phyloP scores from a whole-genome alignment of 2,888 invertebrate genomes.

The Aporophyla lueneburgensis region DNA sequence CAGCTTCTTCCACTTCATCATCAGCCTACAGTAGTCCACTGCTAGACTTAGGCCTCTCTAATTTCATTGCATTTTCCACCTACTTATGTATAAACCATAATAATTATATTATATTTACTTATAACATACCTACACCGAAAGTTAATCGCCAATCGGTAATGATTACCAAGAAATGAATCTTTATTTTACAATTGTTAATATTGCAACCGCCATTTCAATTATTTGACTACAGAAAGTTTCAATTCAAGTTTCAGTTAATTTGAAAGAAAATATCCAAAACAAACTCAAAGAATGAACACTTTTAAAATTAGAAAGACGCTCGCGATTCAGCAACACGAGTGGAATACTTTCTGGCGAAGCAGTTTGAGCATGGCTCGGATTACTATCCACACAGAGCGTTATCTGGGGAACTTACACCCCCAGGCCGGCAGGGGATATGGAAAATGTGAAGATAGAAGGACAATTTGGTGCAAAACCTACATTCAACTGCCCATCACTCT shows the following conservation, averaged over 20 bases:
- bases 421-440: conserved; percentile 7
- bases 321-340: conserved; percentile 40
- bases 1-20: not conserved
- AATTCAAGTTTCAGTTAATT: not conserved
- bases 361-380: conserved; percentile 51
- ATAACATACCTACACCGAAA: not conserved
- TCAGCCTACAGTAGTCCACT: too few species aligned
- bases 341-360: conserved; percentile 49
- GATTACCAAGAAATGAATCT: not conserved
- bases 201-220: not conserved
- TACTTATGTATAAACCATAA: not conserved
- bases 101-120: not conserved
- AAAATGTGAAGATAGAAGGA: conserved; percentile 22
- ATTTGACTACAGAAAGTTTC: not conserved
- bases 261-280: conserved; percentile 10
- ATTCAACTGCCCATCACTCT: not conserved
- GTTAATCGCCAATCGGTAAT: too few species aligned
- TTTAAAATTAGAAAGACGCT: conserved; percentile 50
- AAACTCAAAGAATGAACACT: conserved; percentile 40
- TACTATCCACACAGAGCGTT: conserved; percentile 63
- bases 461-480: not conserved
- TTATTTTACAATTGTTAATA: not conserved
- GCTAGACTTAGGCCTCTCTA: too few species aligned
- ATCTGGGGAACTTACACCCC: conserved; percentile 64
- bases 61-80: too few species aligned